phyloP scores from a whole-genome alignment of 2,888 invertebrate species.

The Machimus atricapillus region DNA sequence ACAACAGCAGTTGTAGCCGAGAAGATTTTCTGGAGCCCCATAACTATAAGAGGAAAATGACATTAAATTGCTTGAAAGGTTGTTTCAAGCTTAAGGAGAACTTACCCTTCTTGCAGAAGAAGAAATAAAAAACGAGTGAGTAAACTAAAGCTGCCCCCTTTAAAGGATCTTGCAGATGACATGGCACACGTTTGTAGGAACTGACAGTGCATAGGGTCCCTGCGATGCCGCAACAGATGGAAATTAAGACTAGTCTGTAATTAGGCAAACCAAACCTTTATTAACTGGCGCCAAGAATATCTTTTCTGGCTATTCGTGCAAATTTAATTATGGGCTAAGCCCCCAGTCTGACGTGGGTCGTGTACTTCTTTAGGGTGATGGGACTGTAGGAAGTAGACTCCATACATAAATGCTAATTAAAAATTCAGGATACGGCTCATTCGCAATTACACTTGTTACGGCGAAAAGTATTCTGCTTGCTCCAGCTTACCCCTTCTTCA shows the following conservation, averaged over 20 bases:
- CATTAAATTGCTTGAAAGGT: not conserved
- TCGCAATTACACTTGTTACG: not conserved
- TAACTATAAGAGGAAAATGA: conserved; percentile 58
- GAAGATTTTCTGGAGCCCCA: conserved; percentile 68
- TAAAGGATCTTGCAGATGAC: conserved; percentile 70
- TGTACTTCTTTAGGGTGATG: not conserved
- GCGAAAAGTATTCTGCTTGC: not conserved
- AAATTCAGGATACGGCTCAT: not conserved
- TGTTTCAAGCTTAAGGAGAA: conserved; percentile 40
- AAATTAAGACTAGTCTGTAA: conserved; percentile 50
- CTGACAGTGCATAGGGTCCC: conserved; percentile 50
- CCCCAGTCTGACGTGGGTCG: not conserved
- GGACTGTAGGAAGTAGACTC: not conserved
- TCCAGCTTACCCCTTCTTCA: not conserved
- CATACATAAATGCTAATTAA: conserved; percentile 11
- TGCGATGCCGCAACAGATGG: conserved; percentile 50
- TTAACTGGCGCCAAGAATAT: not conserved
- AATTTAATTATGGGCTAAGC: conserved; percentile 7
- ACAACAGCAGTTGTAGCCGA: conserved; percentile 68
- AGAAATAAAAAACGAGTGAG: conserved; percentile 68
- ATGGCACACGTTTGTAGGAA: conserved; percentile 62
- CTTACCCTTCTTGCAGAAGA: conserved; percentile 68
- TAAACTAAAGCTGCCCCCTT: conserved; percentile 67
- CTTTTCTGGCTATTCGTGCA: not conserved
- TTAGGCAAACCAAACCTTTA: not conserved